A percentile compares a stretch with the other conserved stretches of the same genome.
phyloP scores from a whole-genome alignment of 2,797 vertebrate genomes.

The Micromesistius poutassou region DNA sequence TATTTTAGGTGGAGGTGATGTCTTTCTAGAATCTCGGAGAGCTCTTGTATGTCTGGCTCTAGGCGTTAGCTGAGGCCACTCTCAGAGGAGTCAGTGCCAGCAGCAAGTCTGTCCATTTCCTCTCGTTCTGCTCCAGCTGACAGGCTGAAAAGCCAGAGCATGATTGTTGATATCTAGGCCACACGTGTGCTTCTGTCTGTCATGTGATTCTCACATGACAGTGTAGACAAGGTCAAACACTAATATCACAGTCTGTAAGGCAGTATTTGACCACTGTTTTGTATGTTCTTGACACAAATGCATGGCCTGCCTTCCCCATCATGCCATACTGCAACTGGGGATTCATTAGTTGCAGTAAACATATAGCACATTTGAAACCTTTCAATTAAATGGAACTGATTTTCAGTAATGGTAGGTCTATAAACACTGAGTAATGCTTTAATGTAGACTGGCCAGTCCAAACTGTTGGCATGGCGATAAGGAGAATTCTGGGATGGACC shows the following conservation, averaged over 20 bases:
- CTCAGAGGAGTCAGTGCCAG: constrained; percentile 32
- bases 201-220: constrained; percentile 22
- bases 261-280: background rate
- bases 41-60: constrained; percentile 26
- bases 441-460: constrained; percentile 23
- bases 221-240: background rate
- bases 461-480: constrained; percentile 34
- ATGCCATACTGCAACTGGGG: background rate
- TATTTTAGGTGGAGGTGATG: background rate
- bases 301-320: background rate
- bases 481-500: constrained; percentile 28
- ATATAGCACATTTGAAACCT: background rate
- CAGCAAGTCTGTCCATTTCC: constrained; percentile 53
- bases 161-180: constrained; percentile 63
- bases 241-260: background rate
- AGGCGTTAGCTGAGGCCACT: constrained; percentile 30
- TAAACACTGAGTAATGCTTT: constrained; percentile 13
- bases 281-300: background rate
- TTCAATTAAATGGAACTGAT: constrained; percentile 6
- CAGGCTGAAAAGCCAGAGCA: constrained; percentile 58
- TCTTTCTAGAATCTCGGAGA: constrained; percentile 26
- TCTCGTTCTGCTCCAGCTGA: constrained; percentile 59
- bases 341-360: background rate
- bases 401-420: background rate
- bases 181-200: constrained; percentile 45